Evolutionary conservation across 2,888 invertebrate species (phyloP).

Genomic region (Clanis bilineata): DNA sequence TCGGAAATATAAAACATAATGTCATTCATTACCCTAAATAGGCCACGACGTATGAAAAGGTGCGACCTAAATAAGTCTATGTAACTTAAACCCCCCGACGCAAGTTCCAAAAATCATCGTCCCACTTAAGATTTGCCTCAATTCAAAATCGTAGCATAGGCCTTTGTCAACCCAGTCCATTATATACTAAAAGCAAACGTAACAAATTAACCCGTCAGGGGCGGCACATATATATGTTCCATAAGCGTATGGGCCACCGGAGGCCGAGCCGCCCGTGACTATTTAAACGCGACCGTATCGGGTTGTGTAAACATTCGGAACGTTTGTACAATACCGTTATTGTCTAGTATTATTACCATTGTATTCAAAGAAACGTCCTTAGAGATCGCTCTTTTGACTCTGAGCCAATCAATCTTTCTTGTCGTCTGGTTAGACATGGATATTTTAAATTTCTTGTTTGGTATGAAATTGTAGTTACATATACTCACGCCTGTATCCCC

Average conservation of each 20-base stretch:
- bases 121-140: not conserved
- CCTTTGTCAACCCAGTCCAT: not conserved
- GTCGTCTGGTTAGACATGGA: not conserved
- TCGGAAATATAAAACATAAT: no score
- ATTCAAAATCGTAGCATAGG: not conserved
- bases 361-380: slow-evolving; percentile 15
- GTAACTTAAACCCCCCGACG: no score
- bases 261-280: no score
- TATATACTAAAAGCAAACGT: slow-evolving; percentile 20
- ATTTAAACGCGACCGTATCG: slow-evolving; percentile 30
- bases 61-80: not conserved
- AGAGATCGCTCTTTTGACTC: slow-evolving; percentile 19
- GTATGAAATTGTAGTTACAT: not conserved
- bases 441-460: not conserved
- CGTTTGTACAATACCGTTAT: slow-evolving; percentile 24
- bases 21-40: no score
- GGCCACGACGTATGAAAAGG: no score
- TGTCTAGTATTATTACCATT: slow-evolving; percentile 30
- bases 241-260: no score
- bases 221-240: no score
- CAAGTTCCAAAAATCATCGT: not conserved
- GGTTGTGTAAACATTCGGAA: slow-evolving; percentile 30
- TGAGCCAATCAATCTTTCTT: slow-evolving; percentile 4
- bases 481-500: not conserved
- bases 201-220: no score